Evolutionary conservation across 2,113 vertebrate genomes (phyloP), one percentile per base, ranked within the genome.

Genomic region (Gopherus evgoodei): DNA sequence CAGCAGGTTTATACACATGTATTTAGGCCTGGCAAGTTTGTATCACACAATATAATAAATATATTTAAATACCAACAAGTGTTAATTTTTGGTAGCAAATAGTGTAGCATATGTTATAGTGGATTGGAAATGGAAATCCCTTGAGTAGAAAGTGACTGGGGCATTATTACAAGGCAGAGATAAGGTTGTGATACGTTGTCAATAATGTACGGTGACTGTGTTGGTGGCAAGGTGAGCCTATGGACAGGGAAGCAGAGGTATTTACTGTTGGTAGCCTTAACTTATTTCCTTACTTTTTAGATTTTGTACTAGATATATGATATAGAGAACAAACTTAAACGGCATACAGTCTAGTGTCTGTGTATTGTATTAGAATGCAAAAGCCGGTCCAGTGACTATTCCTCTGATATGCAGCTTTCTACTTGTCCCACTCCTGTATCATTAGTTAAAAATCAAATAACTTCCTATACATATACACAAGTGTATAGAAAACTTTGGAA

Each of bases 111-210:
- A 22, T 25, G 38, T 76, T 76, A 75, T 24, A 84, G 57, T 24
- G 47, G 14, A 72, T 5, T 2, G 1, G 38, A 76, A 44, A 76
- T 47, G 42, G 75, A 76, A 76, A 47, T 25, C 24, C 42, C 42
- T 76, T 47, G 35, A 90, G 79, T 2, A 89, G 42, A 95, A 93
- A 81, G 83, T 8, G 57, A 2, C 1, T 5, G 54, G 53, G 21
- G 2, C 47, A 57, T 38, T 92, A 88, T 2, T 3, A 35, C 9
- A 25, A 89, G 42, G 4, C 56, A 72, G 35, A 14, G 69, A 62
- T 44, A 90, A 14, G n/a, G 54, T n/a, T 76, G 65, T 2, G 0
- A 42, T 0, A 0, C 0, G 1, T n/a, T n/a, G 38, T 21, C 69
- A 13, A n/a, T 17, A 42, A 84, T 5, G 31, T 0, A 76, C 4